A percentile compares a stretch with the other conserved stretches of the same genome.
These are phyloP conservation scores for Nematolebias whitei DNA, from an alignment of 2,113 vertebrate genomes.

Conservation along the genomic window DNA sequence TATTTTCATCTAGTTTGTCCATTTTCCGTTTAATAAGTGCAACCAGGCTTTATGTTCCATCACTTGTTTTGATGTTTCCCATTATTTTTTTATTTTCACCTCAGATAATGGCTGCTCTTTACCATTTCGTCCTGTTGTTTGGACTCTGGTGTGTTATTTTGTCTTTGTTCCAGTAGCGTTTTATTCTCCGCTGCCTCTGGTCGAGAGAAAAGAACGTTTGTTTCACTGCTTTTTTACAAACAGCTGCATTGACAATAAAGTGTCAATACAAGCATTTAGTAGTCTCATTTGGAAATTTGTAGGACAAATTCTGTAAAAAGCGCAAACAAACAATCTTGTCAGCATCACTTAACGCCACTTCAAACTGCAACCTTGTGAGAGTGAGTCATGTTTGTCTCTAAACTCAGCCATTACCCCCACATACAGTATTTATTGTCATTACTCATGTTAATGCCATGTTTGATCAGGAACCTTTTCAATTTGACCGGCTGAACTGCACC, in stretches of 20 bases:
- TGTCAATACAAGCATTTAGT: not conserved
- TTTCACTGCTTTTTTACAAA: not conserved
- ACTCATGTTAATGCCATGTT: conserved; percentile 45
- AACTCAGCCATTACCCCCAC: conserved; percentile 50
- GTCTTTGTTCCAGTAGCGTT: too few species aligned
- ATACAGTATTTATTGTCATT: conserved; percentile 50
- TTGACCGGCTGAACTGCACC: conserved; percentile 60
- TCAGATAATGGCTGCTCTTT: too few species aligned
- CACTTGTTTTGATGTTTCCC: too few species aligned
- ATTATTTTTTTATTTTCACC: too few species aligned
- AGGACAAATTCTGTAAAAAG: not conserved
- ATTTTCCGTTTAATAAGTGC: too few species aligned
- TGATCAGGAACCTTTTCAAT: conserved; percentile 41
- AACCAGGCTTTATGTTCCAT: too few species aligned
- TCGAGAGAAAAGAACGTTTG: too few species aligned
- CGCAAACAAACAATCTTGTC: conserved; percentile 4
- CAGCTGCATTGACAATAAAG: not conserved
- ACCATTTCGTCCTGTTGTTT: too few species aligned
- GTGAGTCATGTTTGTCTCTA: conserved; percentile 41
- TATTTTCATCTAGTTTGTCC: too few species aligned
- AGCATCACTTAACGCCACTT: conserved; percentile 21
- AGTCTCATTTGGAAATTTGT: not conserved
- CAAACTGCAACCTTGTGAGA: not conserved
- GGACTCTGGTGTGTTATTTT: too few species aligned
- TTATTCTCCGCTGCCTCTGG: too few species aligned